Evolutionary conservation across 2,113 vertebrate genomes (phyloP), one percentile per base, ranked within the genome.

Genomic region (Cottus gobio): DNA sequence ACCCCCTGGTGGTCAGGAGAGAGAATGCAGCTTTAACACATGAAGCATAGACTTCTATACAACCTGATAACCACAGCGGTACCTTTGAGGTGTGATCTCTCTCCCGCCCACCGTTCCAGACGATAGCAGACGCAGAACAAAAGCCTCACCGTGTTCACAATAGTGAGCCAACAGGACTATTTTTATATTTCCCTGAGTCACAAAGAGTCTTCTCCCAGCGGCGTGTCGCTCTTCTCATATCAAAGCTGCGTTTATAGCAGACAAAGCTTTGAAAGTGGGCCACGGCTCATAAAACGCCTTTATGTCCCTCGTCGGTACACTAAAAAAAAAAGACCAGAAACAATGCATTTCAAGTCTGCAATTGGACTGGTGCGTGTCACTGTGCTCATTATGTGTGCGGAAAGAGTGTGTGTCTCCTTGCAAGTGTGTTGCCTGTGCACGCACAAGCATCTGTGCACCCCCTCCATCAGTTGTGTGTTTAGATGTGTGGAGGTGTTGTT

Each of bases 211-310:
- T 90, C 87, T 87, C 82, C 71, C 86, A 84, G 86, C 90, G 90
- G 89, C 87, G 75, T 89, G 87, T 92, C 89, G 89, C 89, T 90
- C 78, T 90, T 91, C 89, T 92, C 90, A 87, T 90, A 92, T 93
- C 91, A 93, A 94, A 93, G 90, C 90, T 89, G 67, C 67, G 68
- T 91, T 92, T 91, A 91, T 80, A 86, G 85, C 85, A 91, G 85
- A 87, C 89, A 89, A 85, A 90, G 91, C 90, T 92, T 90, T 91
- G 91, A 92, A 93, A 93, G 82, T 90, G 91, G 91, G 91, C 90
- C 90, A 91, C 83, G 85, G 89, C 90, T 93, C 89, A 87, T 92
- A 91, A 93, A 92, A 88, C 65, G 85, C 75, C 83, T 91, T 91
- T 86, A 91, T 87, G 89, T 90, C 84, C 71, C 90, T 89, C 83